Base-by-base conservation (phyloP, 2,888 invertebrate genomes). In the Agrenia bidenticulata region DNA sequence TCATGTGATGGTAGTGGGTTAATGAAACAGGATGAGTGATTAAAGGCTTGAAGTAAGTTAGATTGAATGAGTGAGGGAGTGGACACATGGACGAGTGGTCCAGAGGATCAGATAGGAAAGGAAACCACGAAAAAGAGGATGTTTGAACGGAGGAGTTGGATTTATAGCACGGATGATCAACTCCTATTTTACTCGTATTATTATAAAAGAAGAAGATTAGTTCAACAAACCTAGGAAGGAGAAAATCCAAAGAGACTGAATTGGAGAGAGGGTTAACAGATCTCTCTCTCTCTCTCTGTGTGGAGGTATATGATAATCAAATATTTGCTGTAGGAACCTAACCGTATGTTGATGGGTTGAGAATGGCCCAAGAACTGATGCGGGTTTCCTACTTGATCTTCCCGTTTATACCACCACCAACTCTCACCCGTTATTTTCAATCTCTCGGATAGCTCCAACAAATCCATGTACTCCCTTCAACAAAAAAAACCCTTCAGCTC, bases 331-430 rank as follows among this genome's bases (percentile, higher is more conserved):
- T 58, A 4, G 49, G 26, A 58, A 58, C 41, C 49, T 58, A 58
- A 58, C 23, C 58, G 58, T 58, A 27, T 58, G 58, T 58, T 58
- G 58, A 58, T 58, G 58, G 58, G 45, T 58, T 45, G 58, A 58
- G 58, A 58, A 58, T 42, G 27, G 57, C n/a, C 23, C 41, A 32
- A 37, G 57, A 41, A 39, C 56, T 41, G 56, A 58, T 58, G 58
- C 27, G 58, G 58, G 58, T 26, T 49, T 49, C 41, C 49, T 49
- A 13, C 58, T 58, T 58, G 26, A 45, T 58, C 58, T 58, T 51
- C 51, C 24, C 23, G 23, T 51, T 51, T 51, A 51, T 45, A 45
- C 45, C 45, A 45, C 45, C 45, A 45, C 19, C 45, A 19, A 5
- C 45, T 45, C 19, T 45, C 45, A 45, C 45, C 45, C n/a, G 45